These are phyloP conservation scores for Clarias gariepinus DNA, from an alignment of 2,113 vertebrate genomes.

Conservation along the genomic window DNA sequence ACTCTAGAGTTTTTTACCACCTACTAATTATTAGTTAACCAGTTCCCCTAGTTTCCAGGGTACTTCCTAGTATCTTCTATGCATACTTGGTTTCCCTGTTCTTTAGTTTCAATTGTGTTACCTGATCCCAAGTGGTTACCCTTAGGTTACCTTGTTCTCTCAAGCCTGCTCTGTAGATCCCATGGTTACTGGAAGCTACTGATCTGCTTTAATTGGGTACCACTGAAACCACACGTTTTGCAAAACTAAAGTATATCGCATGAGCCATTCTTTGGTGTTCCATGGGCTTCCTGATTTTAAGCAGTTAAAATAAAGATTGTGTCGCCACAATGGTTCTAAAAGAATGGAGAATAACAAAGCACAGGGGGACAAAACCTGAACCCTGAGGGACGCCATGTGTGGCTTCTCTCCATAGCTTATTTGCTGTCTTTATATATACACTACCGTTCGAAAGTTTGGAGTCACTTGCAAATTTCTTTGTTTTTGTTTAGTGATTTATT, in stretches of 20 bases:
- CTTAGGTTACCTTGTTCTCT: not conserved
- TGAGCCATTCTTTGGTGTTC: not conserved
- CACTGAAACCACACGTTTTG: not conserved
- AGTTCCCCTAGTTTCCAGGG: not conserved
- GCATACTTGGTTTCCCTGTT: not conserved
- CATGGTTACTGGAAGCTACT: not conserved
- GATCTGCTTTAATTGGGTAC: not conserved
- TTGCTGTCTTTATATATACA: too few relatives aligned
- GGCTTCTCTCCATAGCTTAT: not conserved
- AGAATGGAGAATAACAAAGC: not conserved
- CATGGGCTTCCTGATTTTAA: not conserved
- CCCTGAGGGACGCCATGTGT: not conserved
- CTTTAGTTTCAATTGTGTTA: not conserved
- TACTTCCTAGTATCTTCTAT: not conserved
- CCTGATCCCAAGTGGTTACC: not conserved
- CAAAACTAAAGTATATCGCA: not conserved
- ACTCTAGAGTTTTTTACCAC: not conserved
- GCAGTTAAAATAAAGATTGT: not conserved
- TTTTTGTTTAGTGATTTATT: too few relatives aligned
- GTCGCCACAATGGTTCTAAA: not conserved
- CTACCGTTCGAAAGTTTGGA: too few relatives aligned
- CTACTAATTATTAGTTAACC: not conserved
- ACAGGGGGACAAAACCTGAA: not conserved
- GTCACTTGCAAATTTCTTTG: too few relatives aligned
- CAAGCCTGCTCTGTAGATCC: not conserved